Evolutionary conservation across 1,140 invertebrate genomes (phyloP).

Genomic region (Drosophila ohnishii): DNA sequence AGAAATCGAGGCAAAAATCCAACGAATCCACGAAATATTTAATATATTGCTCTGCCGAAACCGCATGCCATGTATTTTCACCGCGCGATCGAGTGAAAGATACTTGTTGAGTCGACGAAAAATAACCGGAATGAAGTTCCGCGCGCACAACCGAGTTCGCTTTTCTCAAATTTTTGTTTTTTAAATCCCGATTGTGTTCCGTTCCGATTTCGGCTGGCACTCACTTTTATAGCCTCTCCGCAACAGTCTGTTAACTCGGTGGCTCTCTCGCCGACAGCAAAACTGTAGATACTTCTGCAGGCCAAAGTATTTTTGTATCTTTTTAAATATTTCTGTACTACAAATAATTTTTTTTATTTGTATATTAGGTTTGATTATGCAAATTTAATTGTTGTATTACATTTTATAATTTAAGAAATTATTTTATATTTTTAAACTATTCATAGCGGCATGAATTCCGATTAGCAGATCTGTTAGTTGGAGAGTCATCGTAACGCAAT

Average conservation of each 20-base stretch:
- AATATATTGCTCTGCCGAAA: not conserved
- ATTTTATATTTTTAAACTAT: too few relatives aligned
- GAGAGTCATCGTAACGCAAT: not conserved
- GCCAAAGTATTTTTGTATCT: not conserved
- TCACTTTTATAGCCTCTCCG: not conserved
- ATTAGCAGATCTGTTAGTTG: not conserved
- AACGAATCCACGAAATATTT: slow-evolving; percentile 14
- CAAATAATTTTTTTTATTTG: too few relatives aligned
- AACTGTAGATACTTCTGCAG: not conserved
- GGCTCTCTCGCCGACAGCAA: not conserved
- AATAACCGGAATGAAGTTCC: slow-evolving; percentile 9
- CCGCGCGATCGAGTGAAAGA: slow-evolving; percentile 13
- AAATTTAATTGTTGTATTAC: too few relatives aligned
- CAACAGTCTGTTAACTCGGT: not conserved
- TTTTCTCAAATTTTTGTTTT: not conserved
- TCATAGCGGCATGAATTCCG: not conserved
- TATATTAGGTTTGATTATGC: too few relatives aligned
- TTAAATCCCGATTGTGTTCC: not conserved
- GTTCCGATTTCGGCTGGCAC: not conserved
- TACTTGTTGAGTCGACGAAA: slow-evolving; percentile 17
- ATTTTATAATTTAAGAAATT: too few relatives aligned
- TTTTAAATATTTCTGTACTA: not conserved
- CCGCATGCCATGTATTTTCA: slow-evolving; percentile 9
- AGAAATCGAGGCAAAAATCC: slow-evolving; percentile 18
- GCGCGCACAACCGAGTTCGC: slow-evolving; percentile 1